A percentile compares a stretch with the other conserved stretches of the same genome.
Evolutionary conservation across 2,113 vertebrate species (phyloP).

Genomic region (Plecotus auritus): DNA sequence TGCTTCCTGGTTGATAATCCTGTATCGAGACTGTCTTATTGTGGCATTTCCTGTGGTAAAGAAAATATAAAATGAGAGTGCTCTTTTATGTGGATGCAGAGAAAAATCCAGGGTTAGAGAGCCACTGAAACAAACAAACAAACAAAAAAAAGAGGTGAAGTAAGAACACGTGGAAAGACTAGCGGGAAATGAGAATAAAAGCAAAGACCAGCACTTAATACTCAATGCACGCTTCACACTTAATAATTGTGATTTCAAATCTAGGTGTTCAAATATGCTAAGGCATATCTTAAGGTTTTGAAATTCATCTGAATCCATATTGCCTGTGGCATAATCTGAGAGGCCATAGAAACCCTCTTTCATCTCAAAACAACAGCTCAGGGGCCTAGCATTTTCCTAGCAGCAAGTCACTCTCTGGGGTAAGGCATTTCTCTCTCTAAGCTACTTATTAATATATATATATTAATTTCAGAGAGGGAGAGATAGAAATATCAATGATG

Average conservation of each 20-base stretch:
- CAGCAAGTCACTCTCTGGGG: not conserved
- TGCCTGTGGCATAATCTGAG: not conserved
- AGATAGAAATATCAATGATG: no score
- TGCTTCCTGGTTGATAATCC: slow-evolving; percentile 89
- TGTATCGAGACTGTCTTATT: slow-evolving; percentile 90
- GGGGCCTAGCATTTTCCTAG: not conserved
- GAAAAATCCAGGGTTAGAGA: slow-evolving; percentile 1
- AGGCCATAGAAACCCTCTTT: not conserved
- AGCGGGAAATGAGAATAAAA: not conserved
- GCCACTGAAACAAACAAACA: not conserved
- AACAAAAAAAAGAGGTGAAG: not conserved
- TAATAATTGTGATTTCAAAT: not conserved
- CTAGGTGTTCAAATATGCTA: not conserved
- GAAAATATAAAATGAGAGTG: slow-evolving; percentile 53
- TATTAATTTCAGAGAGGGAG: no score
- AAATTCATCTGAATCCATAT: not conserved
- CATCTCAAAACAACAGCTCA: not conserved
- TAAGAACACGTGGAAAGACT: not conserved
- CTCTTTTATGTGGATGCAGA: not conserved
- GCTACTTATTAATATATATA: not conserved
- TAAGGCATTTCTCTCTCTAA: not conserved
- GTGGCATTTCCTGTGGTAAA: slow-evolving; percentile 86
- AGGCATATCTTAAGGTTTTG: not conserved
- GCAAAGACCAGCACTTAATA: not conserved
- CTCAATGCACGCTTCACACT: not conserved